phyloP scores from a whole-genome alignment of 2,888 invertebrate species.

The Ennomos quercinarius region DNA sequence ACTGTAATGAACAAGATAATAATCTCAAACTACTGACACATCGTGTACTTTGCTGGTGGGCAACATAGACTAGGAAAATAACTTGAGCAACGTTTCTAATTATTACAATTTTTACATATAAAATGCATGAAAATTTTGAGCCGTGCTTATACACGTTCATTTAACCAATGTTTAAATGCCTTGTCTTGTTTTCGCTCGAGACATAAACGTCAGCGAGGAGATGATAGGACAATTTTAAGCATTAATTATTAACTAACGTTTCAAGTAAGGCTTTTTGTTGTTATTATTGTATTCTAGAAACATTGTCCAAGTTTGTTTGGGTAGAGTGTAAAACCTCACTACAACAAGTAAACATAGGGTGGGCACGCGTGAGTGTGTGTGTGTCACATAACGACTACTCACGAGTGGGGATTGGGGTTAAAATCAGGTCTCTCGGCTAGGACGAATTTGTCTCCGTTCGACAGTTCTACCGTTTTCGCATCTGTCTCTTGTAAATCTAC shows the following conservation, averaged over 20 bases:
- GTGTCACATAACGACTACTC: constrained; percentile 70
- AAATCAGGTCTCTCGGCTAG: constrained; percentile 68
- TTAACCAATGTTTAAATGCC: too few species aligned
- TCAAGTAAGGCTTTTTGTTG: neutral
- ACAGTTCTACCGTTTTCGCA: constrained; percentile 26
- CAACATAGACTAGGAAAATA: constrained; percentile 41
- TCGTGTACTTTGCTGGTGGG: constrained; percentile 41
- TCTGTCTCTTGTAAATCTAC: constrained; percentile 36
- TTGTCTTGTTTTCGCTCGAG: too few species aligned
- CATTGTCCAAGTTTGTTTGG: constrained; percentile 25
- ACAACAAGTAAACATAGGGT: constrained; percentile 37
- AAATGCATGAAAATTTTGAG: too few species aligned
- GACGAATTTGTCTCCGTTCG: constrained; percentile 55
- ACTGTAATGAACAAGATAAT: constrained; percentile 89
- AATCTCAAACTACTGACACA: constrained; percentile 61
- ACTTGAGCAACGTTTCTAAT: constrained; percentile 44
- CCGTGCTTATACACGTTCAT: neutral
- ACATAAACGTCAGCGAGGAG: too few species aligned
- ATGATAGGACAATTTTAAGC: too few species aligned
- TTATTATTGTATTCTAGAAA: constrained; percentile 1
- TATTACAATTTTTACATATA: too few species aligned
- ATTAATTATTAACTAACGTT: too few species aligned
- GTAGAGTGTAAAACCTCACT: constrained; percentile 50
- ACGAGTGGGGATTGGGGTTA: constrained; percentile 82
- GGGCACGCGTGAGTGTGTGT: constrained; percentile 65